These are phyloP conservation scores for Morpho deidamia DNA, from an alignment of 2,888 invertebrate species.

Conservation along the genomic window DNA sequence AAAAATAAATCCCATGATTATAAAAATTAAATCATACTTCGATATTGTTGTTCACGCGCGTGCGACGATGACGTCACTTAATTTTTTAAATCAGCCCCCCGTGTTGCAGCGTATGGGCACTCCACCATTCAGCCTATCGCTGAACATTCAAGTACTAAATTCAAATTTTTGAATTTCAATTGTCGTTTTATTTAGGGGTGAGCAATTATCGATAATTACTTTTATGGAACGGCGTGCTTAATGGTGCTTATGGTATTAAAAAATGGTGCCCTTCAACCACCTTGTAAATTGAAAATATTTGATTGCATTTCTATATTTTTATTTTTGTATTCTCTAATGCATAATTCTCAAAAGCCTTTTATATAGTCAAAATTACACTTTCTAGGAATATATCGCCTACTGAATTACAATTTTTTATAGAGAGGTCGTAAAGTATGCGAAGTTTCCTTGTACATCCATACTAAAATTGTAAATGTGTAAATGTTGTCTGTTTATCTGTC, in stretches of 20 bases:
- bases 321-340: not conserved
- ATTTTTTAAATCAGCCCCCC: slow-evolving; percentile 20
- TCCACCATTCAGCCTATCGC: slow-evolving; percentile 51
- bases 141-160: slow-evolving; percentile 48
- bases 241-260: slow-evolving; percentile 10
- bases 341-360: not conserved
- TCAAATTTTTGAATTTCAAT: slow-evolving; percentile 38
- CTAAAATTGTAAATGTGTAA: too few species aligned
- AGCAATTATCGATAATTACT: slow-evolving; percentile 24
- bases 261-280: not conserved
- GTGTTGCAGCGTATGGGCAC: slow-evolving; percentile 21
- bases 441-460: too few species aligned
- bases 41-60: slow-evolving; percentile 17
- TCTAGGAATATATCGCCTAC: too few species aligned
- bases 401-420: too few species aligned
- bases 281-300: not conserved
- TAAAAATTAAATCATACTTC: not conserved
- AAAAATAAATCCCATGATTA: too few species aligned
- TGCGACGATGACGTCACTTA: slow-evolving; percentile 16
- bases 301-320: not conserved
- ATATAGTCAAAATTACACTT: too few species aligned
- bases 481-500: too few species aligned
- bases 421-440: too few species aligned
- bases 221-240: slow-evolving; percentile 6
- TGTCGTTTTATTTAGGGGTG: slow-evolving; percentile 23